Conservation (phyloP, 1,140 invertebrate genomes). For the Aphis gossypii region DNA sequence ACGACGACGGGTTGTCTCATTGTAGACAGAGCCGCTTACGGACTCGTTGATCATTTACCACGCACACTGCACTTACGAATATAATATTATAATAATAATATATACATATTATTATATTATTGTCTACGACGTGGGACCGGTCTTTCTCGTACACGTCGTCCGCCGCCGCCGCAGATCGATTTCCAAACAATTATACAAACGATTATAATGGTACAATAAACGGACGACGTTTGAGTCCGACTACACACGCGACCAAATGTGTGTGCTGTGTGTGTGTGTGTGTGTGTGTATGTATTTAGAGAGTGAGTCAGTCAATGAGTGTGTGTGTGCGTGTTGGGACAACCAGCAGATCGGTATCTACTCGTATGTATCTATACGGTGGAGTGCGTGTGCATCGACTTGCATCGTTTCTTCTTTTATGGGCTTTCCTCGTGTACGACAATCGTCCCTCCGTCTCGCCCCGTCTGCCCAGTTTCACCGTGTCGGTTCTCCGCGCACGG, state of each 20-base stretch:
- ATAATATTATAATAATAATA: conserved; percentile 11
- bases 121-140: conserved; percentile 42
- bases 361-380: neutral
- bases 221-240: neutral
- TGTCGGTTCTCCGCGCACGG: neutral
- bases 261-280: neutral
- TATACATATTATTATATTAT: neutral
- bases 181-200: conserved; percentile 46
- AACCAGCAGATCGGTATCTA: neutral
- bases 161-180: conserved; percentile 3
- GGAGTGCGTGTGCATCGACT: neutral
- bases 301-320: neutral
- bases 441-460: neutral
- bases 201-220: conserved; percentile 28
- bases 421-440: neutral
- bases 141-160: conserved; percentile 27
- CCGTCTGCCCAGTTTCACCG: neutral
- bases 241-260: neutral
- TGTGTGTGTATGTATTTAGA: neutral
- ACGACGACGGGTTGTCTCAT: conserved; percentile 39
- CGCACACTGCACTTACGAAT: neutral
- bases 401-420: neutral
- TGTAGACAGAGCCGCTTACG: neutral
- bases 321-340: neutral
- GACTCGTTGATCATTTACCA: conserved; percentile 46